Base-by-base conservation (phyloP, 2,888 invertebrate genomes). In the Drosophila mercatorum region DNA sequence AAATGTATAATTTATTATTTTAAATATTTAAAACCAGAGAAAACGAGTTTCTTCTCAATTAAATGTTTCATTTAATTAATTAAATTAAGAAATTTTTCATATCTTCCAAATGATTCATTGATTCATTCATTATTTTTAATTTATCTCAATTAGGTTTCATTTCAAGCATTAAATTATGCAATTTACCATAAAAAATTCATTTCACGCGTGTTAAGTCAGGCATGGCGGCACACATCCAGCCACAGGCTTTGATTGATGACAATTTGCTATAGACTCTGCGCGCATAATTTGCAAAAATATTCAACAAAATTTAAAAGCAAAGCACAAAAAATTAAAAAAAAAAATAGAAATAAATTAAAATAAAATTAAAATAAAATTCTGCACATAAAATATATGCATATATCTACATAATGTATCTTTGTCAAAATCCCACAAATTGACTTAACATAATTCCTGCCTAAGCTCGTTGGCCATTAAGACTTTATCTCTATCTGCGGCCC, bases 161-260 rank as follows among this genome's bases (percentile, higher is more conserved):
- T 6, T 41, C 11, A 28, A 10, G n/a, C 28, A 55, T 53, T 40
- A 26, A 53, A n/a, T 40, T 41, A 6, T 1, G 14, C 14, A 55
- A 17, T 26, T 40, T 5, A 31, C 1, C 11, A 28, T 41, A 8
- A 31, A 41, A 28, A 41, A 41, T 41, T 38, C 8, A 36, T 36
- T 17, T 34, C 53, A 40, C 5, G 26, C 38, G 10, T 34, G 17
- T 22, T 17, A 17, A 41, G 40, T 28, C 41, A 11, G 28, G 11
- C 6, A 34, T 11, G 51, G 17, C 17, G 51, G 17, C 17, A 12
- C 36, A 36, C 36, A 36, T 58, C 36, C 43, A n/a, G 44, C 11
- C 34, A n/a, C n/a, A 14, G n/a, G 6, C 26, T 46, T 2, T 58
- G 44, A 46, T 46, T 58, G 36, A 58, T 58, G 44, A n/a, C 7